Percentiles rank a stretch among this genome's conserved stretches.
Evolutionary conservation across 30 jellyfish, hydroid and myxozoan species (phyloP).

Genomic region (Hydractinia symbiolongicarpus): DNA sequence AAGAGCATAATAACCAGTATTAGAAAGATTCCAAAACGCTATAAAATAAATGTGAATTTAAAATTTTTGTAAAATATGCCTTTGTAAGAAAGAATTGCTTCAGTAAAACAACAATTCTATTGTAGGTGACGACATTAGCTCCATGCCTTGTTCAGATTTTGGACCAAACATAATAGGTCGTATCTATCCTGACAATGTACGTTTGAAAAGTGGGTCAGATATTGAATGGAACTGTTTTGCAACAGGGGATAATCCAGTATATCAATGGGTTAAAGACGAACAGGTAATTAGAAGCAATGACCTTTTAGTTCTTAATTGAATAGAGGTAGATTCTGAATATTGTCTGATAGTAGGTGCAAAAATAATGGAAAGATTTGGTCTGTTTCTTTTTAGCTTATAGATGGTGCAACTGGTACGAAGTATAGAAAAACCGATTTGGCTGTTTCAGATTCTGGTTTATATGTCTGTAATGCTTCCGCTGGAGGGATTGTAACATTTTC

Average conservation of each 20-base stretch:
- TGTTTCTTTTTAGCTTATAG: slow-evolving; percentile 36
- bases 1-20: no score
- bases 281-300: slow-evolving; percentile 35
- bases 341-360: no score
- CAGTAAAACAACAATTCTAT: background rate
- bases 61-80: no score
- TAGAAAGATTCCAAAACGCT: no score
- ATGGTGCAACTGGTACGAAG: slow-evolving; percentile 40
- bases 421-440: slow-evolving; percentile 33
- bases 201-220: slow-evolving; percentile 37
- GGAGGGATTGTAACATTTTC: slow-evolving; percentile 49
- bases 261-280: slow-evolving; percentile 66
- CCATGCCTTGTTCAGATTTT: slow-evolving; percentile 43
- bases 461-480: slow-evolving; percentile 61
- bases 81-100: no score
- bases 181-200: slow-evolving; percentile 45
- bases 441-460: slow-evolving; percentile 68
- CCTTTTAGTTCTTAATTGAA: background rate
- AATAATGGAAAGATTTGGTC: background rate
- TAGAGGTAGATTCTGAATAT: no score
- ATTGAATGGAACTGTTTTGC: slow-evolving; percentile 68
- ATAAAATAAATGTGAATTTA: no score
- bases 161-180: slow-evolving; percentile 75
- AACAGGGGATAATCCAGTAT: slow-evolving; percentile 44
- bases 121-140: slow-evolving; percentile 12